Conservation (phyloP, 2,888 invertebrate genomes). For the Aleiodes alternator region DNA sequence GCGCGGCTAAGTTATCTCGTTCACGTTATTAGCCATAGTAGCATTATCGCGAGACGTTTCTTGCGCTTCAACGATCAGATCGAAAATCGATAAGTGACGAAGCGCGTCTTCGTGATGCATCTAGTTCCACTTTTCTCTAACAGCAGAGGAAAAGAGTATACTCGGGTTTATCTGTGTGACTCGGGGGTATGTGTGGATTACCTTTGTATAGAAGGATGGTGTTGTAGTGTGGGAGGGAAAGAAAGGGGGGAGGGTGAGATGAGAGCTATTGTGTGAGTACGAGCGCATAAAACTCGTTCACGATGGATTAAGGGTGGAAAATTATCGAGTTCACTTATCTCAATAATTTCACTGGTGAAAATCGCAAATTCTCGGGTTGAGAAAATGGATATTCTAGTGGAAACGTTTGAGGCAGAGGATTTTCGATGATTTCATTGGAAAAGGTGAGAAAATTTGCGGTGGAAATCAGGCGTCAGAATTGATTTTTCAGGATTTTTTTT, state of each 20-base stretch:
- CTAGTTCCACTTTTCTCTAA: too few relatives aligned
- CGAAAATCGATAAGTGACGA: constrained; percentile 57
- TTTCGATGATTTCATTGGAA: too few relatives aligned
- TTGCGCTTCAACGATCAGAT: constrained; percentile 62
- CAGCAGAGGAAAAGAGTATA: neutral
- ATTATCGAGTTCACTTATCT: constrained; percentile 18
- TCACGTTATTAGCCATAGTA: constrained; percentile 63
- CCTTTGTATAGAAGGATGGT: neutral
- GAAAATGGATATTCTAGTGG: too few relatives aligned
- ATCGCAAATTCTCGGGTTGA: neutral
- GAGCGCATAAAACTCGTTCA: constrained; percentile 1
- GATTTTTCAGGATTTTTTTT: too few relatives aligned
- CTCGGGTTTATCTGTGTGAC: constrained; percentile 18
- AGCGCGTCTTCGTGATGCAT: constrained; percentile 33
- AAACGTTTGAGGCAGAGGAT: too few relatives aligned
- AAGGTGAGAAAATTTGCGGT: too few relatives aligned
- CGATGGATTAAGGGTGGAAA: constrained; percentile 24
- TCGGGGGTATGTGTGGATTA: neutral
- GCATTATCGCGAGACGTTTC: constrained; percentile 63
- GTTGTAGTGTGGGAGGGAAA: neutral
- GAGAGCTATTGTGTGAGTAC: constrained; percentile 13
- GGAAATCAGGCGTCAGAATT: too few relatives aligned
- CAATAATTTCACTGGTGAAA: constrained; percentile 1
- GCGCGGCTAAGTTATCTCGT: constrained; percentile 65
- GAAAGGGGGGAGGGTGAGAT: neutral